Conservation (phyloP, 2,888 invertebrate species). For the Ischnura elegans region DNA sequence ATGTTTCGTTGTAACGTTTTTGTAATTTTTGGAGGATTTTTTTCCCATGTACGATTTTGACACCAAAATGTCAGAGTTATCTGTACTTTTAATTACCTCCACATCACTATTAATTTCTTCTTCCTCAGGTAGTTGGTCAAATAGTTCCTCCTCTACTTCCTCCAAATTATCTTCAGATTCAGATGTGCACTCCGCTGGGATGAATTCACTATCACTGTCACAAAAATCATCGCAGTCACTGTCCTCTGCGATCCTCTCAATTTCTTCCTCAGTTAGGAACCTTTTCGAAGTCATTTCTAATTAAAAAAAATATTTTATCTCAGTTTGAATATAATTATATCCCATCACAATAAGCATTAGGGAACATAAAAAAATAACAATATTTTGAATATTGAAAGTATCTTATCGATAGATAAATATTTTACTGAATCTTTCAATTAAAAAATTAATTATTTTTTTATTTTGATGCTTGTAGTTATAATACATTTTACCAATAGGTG, state of each 20-base stretch:
- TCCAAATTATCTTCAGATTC: background rate
- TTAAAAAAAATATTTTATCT: background rate
- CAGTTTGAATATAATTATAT: background rate
- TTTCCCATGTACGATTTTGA: background rate
- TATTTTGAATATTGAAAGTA: background rate
- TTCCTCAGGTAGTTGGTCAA: no score
- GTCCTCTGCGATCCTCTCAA: conserved; percentile 16
- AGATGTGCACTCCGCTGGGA: conserved; percentile 5
- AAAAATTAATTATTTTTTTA: no score
- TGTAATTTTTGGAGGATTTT: background rate
- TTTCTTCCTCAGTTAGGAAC: conserved; percentile 21
- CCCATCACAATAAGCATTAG: background rate
- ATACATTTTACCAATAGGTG: background rate
- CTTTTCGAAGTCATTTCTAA: conserved; percentile 33
- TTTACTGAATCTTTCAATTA: no score
- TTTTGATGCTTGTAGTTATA: background rate
- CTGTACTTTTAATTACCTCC: no score
- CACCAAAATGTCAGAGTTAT: no score
- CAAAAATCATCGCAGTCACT: conserved; percentile 22
- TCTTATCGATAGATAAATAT: background rate
- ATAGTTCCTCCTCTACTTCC: background rate
- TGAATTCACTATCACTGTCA: conserved; percentile 24
- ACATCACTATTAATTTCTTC: no score
- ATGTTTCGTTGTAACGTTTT: background rate
- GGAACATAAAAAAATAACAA: background rate